Evolutionary conservation across 2,113 vertebrate species (phyloP).

Genomic region (Craseonycteris thonglongyai): DNA sequence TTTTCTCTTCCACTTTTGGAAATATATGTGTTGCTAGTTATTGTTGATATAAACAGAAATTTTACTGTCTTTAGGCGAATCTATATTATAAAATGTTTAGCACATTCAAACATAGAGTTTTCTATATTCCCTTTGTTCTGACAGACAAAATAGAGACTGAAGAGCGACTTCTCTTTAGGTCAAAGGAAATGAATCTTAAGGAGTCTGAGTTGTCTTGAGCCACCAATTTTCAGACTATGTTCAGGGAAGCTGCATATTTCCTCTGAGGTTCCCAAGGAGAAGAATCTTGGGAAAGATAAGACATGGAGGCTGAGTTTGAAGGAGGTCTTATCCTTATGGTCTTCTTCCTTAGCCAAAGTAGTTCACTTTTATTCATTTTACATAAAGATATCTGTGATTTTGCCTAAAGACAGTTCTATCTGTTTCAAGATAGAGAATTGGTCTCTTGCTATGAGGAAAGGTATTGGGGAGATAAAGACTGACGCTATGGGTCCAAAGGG

Average conservation of each 20-base stretch:
- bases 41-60: constrained; percentile 62
- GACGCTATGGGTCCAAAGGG: neutral
- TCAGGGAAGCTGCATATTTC: neutral
- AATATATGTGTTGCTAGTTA: constrained; percentile 61
- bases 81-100: constrained; percentile 14
- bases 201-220: neutral
- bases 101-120: neutral
- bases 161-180: neutral
- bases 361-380: neutral
- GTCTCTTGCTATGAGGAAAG: neutral
- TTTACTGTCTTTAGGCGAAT: constrained; percentile 36
- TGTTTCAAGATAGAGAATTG: neutral
- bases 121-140: neutral
- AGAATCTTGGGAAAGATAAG: neutral
- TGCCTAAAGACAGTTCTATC: neutral
- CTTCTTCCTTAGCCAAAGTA: neutral
- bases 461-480: neutral
- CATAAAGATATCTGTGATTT: neutral
- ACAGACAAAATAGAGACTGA: neutral
- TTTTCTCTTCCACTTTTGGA: constrained; percentile 60
- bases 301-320: neutral
- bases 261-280: neutral
- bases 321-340: neutral
- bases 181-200: neutral
- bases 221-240: neutral